Evolutionary conservation across 2,797 vertebrate species (phyloP), one percentile per base, ranked within the genome.

Genomic region (Coranthus polyacanthus): DNA sequence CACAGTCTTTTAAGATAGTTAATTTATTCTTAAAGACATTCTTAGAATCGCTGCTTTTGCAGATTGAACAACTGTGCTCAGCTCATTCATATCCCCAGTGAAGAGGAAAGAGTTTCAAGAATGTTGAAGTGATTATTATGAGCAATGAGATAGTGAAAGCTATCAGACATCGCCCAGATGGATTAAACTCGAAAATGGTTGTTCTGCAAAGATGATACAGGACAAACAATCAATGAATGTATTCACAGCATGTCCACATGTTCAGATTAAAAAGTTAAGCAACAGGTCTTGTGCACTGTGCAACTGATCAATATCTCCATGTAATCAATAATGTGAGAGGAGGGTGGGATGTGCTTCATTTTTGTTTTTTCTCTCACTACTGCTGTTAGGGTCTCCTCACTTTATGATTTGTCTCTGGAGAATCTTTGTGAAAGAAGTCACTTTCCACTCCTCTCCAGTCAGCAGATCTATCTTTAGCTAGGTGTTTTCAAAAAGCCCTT

Each of bases 151-250:
- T 61, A n/a, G n/a, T n/a, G n/a, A n/a, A n/a, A n/a, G n/a, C 51
- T 11, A 20, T 68, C 66, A 29, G 68, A 59, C 52, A 36, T 57
- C 22, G 18, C 11, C 0, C 65, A 84, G 69, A 77, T 67, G 56
- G 74, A 84, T 79, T 67, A 58, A 80, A 61, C 17, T 1, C 12
- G 32, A 57, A 75, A 82, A 53, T 17, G 43, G 47, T 21, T 52
- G 47, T 59, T 1, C 67, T 65, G 57, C 20, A 45, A 34, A 55
- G 53, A 0, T 24, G 26, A 61, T 59, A n/a, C n/a, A n/a, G n/a
- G n/a, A n/a, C n/a, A 66, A 77, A 75, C 65, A 57, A 68, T 82
- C 61, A 34, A 68, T 80, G 51, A 52, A 39, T 18, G 32, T 54
- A 76, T 60, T 66, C 54, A 54, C 52, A 69, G 1, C 38, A 7